These are phyloP conservation scores for Drosophila nebulosa DNA, from an alignment of 1,140 invertebrate genomes.

Conservation along the genomic window DNA sequence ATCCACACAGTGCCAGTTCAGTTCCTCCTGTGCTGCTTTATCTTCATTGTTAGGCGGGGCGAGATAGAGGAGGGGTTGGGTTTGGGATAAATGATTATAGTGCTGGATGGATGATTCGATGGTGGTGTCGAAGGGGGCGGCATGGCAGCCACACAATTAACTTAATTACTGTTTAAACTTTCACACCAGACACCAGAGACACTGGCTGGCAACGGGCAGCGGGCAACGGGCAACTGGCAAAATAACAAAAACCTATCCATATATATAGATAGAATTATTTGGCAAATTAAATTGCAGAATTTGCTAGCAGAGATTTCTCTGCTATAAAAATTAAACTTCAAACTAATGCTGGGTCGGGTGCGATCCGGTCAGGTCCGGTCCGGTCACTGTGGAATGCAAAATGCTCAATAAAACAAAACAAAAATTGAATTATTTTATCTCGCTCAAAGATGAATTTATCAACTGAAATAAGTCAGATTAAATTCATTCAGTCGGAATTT, in stretches of 20 bases:
- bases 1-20: background rate
- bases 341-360: background rate
- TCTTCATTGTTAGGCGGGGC: background rate
- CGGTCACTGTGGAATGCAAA: background rate
- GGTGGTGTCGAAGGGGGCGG: conserved; percentile 6
- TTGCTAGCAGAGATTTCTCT: conserved; percentile 25
- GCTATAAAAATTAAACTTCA: conserved; percentile 20
- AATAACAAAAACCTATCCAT: background rate
- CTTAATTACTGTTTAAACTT: conserved; percentile 58
- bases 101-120: background rate
- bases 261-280: conserved; percentile 24
- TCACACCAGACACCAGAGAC: background rate
- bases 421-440: background rate
- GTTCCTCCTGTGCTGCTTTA: background rate
- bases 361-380: too few species aligned
- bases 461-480: too few species aligned
- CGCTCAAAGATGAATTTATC: too few species aligned
- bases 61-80: too few species aligned
- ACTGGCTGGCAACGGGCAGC: too few species aligned
- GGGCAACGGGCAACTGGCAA: too few species aligned
- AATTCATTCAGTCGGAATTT: too few species aligned
- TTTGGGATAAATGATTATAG: conserved; percentile 34
- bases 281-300: conserved; percentile 40
- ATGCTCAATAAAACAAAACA: background rate
- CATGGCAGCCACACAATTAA: conserved; percentile 46